phyloP scores from a whole-genome alignment of 2,797 vertebrate genomes.

The Macropodus opercularis region DNA sequence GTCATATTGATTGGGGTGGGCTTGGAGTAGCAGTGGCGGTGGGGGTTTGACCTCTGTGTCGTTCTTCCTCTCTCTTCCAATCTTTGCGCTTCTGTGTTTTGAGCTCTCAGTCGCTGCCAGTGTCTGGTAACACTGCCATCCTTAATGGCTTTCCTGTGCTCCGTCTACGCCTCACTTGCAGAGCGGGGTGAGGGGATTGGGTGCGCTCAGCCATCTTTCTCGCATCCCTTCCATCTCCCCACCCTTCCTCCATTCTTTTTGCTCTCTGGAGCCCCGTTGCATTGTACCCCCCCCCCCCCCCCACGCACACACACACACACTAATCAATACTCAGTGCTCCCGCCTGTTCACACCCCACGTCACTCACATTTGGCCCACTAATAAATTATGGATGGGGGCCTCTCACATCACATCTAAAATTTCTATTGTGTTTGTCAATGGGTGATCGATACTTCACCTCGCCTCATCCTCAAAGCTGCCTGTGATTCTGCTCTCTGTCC shows the following conservation, averaged over 20 bases:
- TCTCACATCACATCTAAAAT: conserved; percentile 91
- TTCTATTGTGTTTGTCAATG: conserved; percentile 95
- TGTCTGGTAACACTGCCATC: conserved; percentile 89
- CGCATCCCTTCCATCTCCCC: conserved; percentile 25
- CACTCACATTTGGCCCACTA: conserved; percentile 90
- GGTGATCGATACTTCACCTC: conserved; percentile 90
- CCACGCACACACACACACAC: conserved; percentile 71
- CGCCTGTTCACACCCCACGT: conserved; percentile 84
- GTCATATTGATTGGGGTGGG: conserved; percentile 90
- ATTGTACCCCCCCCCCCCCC: conserved; percentile 83
- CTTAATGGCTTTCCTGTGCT: conserved; percentile 94
- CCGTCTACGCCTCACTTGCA: conserved; percentile 27
- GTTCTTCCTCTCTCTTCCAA: conserved; percentile 54
- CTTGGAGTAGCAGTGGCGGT: conserved; percentile 54
- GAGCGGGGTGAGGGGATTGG: no score
- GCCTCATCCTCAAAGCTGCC: conserved; percentile 84
- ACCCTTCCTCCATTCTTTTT: conserved; percentile 40
- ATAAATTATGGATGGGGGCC: conserved; percentile 94
- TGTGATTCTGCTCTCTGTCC: conserved; percentile 55
- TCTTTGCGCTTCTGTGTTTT: conserved; percentile 69
- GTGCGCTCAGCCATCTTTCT: conserved; percentile 33
- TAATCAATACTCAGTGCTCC: conserved; percentile 92
- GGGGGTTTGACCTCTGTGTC: conserved; percentile 69
- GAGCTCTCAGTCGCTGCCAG: conserved; percentile 77
- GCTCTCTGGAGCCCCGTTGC: conserved; percentile 76